Evolutionary conservation across 2,113 vertebrate species (phyloP), one percentile per base, ranked within the genome.

Genomic region (Shinisaurus crocodilurus): DNA sequence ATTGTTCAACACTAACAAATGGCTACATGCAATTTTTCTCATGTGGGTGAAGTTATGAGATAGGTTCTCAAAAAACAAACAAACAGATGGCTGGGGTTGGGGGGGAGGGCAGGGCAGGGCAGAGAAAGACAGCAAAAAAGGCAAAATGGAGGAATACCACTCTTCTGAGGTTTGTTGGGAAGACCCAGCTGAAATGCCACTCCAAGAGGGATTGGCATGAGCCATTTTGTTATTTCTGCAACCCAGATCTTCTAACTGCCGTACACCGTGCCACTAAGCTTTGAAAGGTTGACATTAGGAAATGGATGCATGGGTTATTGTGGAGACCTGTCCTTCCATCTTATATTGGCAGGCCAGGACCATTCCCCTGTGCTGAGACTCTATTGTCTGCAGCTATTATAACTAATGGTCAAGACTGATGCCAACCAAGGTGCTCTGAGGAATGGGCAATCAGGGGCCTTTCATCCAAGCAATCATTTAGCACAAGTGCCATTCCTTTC

Each of bases 11-110:
- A 40, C 86, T 94, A 74, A 92, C 89, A 92, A 92, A 70, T 74
- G 32, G 74, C 65, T 48, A 65, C 87, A 88, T 85, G 27, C 40
- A 29, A 48, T 81, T 85, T 75, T 83, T 85, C 50, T 83, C 65
- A 74, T 70, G 74, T 29, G 32, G 65, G 75, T 79, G 65, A 88
- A 48, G 54, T 86, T 80, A 85, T 70, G 74, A 85, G 74, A 77
- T 72, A 85, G 74, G 74, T 77, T 57, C n/a, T 74, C 91, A 88
- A 92, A 90, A 89, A 93, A 90, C 81, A 85, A 88, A 92, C 89
- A 89, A 93, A 90, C 81, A 85, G 15, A 89, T 57, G 87, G 67
- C 29, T 7, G 34, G n/a, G 9, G 6, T 32, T n/a, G 63, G 12
- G 13, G 54, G 34, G 60, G 29, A 6, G 29, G 32, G 29, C 1